A percentile compares a stretch with the other conserved stretches of the same genome.
Conservation (phyloP, 53 echinoderm and acorn worm genomes). For the Arbacia lixula region DNA sequence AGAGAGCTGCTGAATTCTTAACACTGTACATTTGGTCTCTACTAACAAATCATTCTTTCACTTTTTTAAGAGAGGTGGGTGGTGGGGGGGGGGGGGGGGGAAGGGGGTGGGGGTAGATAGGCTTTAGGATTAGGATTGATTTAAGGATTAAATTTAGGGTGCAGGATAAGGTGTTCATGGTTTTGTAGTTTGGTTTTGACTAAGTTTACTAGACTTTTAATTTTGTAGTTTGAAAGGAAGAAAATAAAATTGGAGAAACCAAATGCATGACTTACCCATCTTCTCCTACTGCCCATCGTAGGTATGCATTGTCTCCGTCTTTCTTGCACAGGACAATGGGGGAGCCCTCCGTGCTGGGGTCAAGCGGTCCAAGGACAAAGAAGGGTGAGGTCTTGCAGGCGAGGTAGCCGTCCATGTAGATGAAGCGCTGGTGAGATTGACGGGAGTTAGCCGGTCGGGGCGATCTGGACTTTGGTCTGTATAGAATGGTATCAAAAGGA, state of each 20-base stretch:
- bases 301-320: constrained; percentile 68
- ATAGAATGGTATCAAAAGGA: background rate
- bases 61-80: no score
- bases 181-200: no score
- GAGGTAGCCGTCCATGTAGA: constrained; percentile 84
- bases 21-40: no score
- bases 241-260: background rate
- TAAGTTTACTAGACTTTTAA: no score
- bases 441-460: constrained; percentile 53
- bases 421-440: constrained; percentile 76
- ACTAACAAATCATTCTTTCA: no score
- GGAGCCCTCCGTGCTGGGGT: constrained; percentile 71
- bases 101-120: no score
- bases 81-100: no score
- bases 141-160: no score
- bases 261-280: constrained; percentile 74
- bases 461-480: constrained; percentile 68
- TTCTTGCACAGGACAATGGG: constrained; percentile 82
- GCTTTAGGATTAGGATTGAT: no score
- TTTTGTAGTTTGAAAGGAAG: no score
- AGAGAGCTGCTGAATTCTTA: no score
- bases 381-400: constrained; percentile 70
- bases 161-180: no score
- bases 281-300: constrained; percentile 80
- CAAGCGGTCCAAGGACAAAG: constrained; percentile 81